Percentiles rank a stretch among this genome's conserved stretches.
These are phyloP conservation scores for Thereuonema tuberculata DNA, from an alignment of 1,140 invertebrate genomes.

Conservation along the genomic window DNA sequence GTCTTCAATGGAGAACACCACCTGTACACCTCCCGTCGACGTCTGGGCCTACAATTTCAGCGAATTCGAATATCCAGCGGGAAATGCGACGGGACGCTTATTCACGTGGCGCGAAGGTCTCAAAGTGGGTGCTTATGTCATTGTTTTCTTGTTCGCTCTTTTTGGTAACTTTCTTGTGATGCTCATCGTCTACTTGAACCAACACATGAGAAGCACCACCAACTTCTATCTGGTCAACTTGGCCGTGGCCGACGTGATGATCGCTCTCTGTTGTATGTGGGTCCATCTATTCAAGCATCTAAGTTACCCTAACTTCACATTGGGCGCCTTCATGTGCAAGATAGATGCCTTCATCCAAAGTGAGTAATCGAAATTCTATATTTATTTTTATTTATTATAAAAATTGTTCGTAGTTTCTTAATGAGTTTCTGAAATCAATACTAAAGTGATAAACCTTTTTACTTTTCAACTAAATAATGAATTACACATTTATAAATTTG, in stretches of 20 bases:
- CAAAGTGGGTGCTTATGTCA: conserved; percentile 27
- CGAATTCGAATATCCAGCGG: conserved; percentile 12
- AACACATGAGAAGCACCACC: conserved; percentile 30
- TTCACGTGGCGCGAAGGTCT: conserved; percentile 24
- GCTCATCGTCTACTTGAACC: conserved; percentile 36
- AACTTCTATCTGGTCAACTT: conserved; percentile 34
- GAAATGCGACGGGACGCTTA: conserved; percentile 14
- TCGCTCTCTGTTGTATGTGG: conserved; percentile 37
- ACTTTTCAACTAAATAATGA: too few relatives aligned
- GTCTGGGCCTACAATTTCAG: conserved; percentile 18
- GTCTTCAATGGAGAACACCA: too few relatives aligned
- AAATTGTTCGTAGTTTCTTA: too few relatives aligned
- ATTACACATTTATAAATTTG: too few relatives aligned
- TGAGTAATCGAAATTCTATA: conserved; percentile 23
- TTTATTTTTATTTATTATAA: neutral
- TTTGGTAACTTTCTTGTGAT: conserved; percentile 38
- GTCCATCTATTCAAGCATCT: conserved; percentile 32
- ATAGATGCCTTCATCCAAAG: conserved; percentile 38
- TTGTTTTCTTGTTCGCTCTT: conserved; percentile 26
- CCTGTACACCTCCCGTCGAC: too few relatives aligned
- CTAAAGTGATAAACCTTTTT: too few relatives aligned
- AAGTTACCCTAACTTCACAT: conserved; percentile 24
- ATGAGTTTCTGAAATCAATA: too few relatives aligned
- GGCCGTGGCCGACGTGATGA: conserved; percentile 32
- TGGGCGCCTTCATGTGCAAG: conserved; percentile 37